Base-by-base conservation (phyloP, 2,113 vertebrate genomes). In the Macquaria ambigua region DNA sequence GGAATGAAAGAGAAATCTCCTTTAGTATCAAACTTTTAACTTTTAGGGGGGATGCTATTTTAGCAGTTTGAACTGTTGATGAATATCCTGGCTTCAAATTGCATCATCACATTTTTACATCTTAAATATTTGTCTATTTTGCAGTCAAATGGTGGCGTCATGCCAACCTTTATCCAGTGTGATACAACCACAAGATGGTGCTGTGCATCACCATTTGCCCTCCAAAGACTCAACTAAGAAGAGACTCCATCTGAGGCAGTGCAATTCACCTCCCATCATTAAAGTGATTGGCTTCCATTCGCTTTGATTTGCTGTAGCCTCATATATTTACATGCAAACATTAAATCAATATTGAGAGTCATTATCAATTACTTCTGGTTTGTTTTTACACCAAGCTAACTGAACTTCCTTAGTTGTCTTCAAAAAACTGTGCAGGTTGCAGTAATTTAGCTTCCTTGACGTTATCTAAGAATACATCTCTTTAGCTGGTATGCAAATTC, bases 141-240 rank as follows among this genome's bases (percentile, higher is more conserved):
- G 58, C 23, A 70, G 46, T 34, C 11, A 48, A 37, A 74, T 46
- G 8, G 39, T 20, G 9, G 41, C 21, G 1, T 28, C 55, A 8
- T 28, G 64, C 21, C 76, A 55, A 12, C 34, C n/a, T 77, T 67
- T 28, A 20, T 14, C 23, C 55, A 70, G 52, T 53, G 16, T 16
- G 1, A 43, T 43, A 18, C 62, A 21, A 81, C 91, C 94, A 95
- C 94, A 83, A 94, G 94, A 92, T 95, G 94, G 94, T 71, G 94
- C 93, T 94, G 79, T 91, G 50, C 20, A 16, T 88, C 89, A 82
- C 20, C 14, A 0, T 74, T 82, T 91, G 31, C 12, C 53, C 67
- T 48, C 0, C 12, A 5, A 34, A 50, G 23, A 4, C 50, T 58
- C n/a, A 2, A 12, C 31, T 31, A 4, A 73, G 37, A 50, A 56